Conservation (phyloP, 1,140 invertebrate genomes). For the Bombus polaris region DNA sequence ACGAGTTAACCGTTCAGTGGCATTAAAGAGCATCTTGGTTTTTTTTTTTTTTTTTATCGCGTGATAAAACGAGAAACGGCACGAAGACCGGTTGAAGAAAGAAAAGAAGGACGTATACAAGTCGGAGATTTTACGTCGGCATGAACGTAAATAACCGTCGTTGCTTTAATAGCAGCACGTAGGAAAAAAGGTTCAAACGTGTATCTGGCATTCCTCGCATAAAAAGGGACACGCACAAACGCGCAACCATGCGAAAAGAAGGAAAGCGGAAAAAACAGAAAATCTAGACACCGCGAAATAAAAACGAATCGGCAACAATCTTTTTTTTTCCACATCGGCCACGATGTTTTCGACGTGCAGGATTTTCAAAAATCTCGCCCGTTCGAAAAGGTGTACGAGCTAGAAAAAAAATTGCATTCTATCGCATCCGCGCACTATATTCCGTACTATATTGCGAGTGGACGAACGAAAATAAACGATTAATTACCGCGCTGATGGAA, state of each 20-base stretch:
- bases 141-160: background rate
- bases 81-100: background rate
- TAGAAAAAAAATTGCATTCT: background rate
- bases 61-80: background rate
- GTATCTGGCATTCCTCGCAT: background rate
- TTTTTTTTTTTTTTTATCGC: background rate
- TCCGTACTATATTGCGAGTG: background rate
- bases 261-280: background rate
- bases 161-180: background rate
- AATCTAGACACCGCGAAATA: background rate
- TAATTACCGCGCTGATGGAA: background rate
- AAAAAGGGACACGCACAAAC: background rate
- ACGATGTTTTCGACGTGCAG: background rate
- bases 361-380: background rate
- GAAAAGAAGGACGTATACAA: background rate
- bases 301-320: background rate
- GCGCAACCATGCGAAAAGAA: background rate
- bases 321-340: no score
- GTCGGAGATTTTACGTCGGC: background rate
- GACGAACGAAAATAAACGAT: background rate
- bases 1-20: background rate
- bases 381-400: background rate
- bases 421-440: background rate
- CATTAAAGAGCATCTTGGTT: background rate
- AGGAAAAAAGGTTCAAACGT: background rate